A percentile compares a stretch with the other conserved stretches of the same genome.
phyloP scores from a whole-genome alignment of 1,140 invertebrate genomes.

The Laupala kohalensis region DNA sequence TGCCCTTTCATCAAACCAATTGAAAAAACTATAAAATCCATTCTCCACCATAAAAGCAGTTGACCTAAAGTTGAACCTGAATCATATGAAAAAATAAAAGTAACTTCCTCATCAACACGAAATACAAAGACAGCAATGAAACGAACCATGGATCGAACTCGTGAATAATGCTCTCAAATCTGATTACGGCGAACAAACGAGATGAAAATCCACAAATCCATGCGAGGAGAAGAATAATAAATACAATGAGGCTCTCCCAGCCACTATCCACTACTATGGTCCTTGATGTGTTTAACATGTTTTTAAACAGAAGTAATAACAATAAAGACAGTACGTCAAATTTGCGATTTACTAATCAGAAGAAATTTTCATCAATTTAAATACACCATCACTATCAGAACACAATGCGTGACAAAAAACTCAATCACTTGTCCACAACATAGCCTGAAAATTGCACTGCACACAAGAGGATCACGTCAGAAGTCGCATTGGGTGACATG shows the following conservation, averaged over 20 bases:
- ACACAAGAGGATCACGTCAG: too few relatives aligned
- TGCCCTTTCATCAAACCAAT: slow-evolving; percentile 99
- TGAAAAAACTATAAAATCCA: slow-evolving; percentile 99
- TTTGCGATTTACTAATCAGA: too few relatives aligned
- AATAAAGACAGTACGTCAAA: too few relatives aligned
- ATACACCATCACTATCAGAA: too few relatives aligned
- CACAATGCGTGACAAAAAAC: too few relatives aligned
- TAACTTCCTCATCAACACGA: not conserved
- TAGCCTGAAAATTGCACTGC: too few relatives aligned
- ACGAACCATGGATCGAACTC: slow-evolving; percentile 98
- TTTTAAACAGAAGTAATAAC: too few relatives aligned
- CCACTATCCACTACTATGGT: too few relatives aligned
- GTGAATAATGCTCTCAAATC: slow-evolving; percentile 99
- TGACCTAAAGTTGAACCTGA: slow-evolving; percentile 96
- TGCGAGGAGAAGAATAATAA: slow-evolving; percentile 81
- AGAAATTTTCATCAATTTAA: too few relatives aligned
- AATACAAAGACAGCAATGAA: not conserved
- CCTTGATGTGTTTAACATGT: too few relatives aligned
- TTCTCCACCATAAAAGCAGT: slow-evolving; percentile 99
- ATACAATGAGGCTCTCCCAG: slow-evolving; percentile 64
- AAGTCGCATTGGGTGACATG: too few relatives aligned
- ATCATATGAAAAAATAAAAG: slow-evolving; percentile 15
- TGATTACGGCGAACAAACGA: slow-evolving; percentile 94
- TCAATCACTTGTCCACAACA: too few relatives aligned
- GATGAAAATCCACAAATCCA: slow-evolving; percentile 97